Evolutionary conservation across 1,140 invertebrate genomes (phyloP), one percentile per base, ranked within the genome.

Genomic region (Drusus annulatus): DNA sequence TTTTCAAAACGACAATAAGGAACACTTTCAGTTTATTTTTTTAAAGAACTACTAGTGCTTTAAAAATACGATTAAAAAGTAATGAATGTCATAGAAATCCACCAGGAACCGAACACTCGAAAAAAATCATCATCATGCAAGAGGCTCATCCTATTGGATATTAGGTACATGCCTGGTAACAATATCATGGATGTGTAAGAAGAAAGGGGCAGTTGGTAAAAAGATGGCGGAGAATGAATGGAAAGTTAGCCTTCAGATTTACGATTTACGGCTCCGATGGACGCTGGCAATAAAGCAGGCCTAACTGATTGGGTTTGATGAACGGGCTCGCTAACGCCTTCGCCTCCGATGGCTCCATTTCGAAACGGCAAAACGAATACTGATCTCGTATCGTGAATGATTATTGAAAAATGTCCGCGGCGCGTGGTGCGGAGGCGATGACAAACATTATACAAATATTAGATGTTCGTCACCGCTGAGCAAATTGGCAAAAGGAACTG

Each of bases 391-490:
- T 45, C 36, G 21, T 60, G 23, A 10, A 23, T 60, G 23, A 60
- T 23, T 19, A 60, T 60, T 60, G 17, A 60, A 65, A 28, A 65
- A 65, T 25, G 16, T 65, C 15, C 25, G 60, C 60, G 21, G 60
- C 17, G n/a, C 17, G 28, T 10, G n/a, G 52, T 23, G 21, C 16
- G 31, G 31, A 19, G 36, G 63, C 63, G 79, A 71, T 80, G 79
- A 80, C 79, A 80, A 77, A 77, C 54, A 76, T 80, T 80, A 76
- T 28, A 76, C 76, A 80, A 80, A 76, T 76, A 76, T 76, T 76
- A 10, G 19, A 31, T 13, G n/a, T 50, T 54, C 56, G 71, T 80
- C 79, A 80, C 60, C 79, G 79, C 23, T 73, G 51, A 76, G 58
- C 25, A 76, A 74, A 58, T 25, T 13, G n/a, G 54, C 28, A 56